Base-by-base conservation (phyloP, 1,140 invertebrate species). In the Drosophila elegans region DNA sequence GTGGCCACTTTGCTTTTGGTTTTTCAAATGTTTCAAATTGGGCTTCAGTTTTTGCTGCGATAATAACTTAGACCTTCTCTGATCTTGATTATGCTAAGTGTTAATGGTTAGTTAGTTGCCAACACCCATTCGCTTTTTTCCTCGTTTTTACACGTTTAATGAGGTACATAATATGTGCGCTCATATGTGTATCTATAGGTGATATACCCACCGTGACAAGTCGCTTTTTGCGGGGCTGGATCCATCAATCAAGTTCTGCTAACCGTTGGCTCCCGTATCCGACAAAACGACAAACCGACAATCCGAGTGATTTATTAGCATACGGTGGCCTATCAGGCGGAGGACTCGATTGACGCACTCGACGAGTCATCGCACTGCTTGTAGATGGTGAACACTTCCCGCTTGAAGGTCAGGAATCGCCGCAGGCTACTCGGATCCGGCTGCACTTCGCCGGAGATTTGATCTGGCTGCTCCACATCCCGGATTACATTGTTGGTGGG, bases 241-340 rank as follows among this genome's bases (percentile, higher is more conserved):
- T 57, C 68, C 66, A 74, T 69, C 57, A 84, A 76, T 84, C 72
- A 85, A 77, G 57, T 63, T 66, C 68, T 71, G 66, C 68, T 71
- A 71, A 77, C 42, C 60, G 67, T 80, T 69, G 51, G 51, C 51
- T 29, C 49, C 56, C 51, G 38, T 67, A 63, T 54, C 61, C 74
- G 74, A 21, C 46, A 51, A 68, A 68, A 62, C 38, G 16, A 21
- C 16, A 21, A 21, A 21, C 0, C 16, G 16, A 21, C 16, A 27
- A 48, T n/a, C 45, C 55, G 9, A n/a, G 39, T 85, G 68, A 80
- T 71, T 78, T 55, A 85, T 86, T 60, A 59, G 41, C 53, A 29
- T 7, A 21, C 1, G 16, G 16, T 21, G 38, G 59, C 16, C 51
- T 59, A 64, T 81, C 74, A 82, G 51, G 48, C 42, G 13, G 57